Conservation (phyloP, 2,888 invertebrate genomes). For the Neelides folsomi region DNA sequence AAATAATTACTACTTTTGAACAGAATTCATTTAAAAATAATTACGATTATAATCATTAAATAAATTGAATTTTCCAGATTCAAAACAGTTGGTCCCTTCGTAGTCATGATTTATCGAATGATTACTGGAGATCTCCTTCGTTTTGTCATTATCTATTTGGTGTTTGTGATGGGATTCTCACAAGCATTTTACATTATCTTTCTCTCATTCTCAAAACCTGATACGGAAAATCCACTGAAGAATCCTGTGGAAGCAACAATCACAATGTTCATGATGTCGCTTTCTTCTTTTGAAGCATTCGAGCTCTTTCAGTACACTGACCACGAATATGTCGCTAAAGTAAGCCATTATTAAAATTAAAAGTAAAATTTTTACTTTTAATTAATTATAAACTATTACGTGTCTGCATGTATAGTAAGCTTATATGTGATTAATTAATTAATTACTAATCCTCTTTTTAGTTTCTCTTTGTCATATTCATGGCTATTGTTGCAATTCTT, state of each 20-base stretch:
- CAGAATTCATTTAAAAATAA: too few relatives aligned
- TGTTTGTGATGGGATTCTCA: constrained; percentile 94
- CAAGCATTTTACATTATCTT: constrained; percentile 92
- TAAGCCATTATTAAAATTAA: too few relatives aligned
- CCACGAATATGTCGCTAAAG: constrained; percentile 79
- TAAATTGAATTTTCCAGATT: constrained; percentile 58
- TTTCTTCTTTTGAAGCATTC: constrained; percentile 91
- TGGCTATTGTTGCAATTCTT: constrained; percentile 89
- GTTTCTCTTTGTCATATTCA: constrained; percentile 85
- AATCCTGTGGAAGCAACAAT: constrained; percentile 88
- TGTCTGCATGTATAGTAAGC: neutral
- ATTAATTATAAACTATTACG: too few relatives aligned
- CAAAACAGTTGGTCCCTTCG: constrained; percentile 96
- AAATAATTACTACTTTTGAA: too few relatives aligned
- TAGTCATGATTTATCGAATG: constrained; percentile 99
- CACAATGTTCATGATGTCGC: constrained; percentile 97
- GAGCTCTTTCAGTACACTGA: constrained; percentile 76
- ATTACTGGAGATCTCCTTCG: constrained; percentile 88
- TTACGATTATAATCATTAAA: too few relatives aligned
- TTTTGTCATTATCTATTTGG: constrained; percentile 90
- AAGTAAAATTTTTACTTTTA: neutral
- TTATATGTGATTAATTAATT: too few relatives aligned
- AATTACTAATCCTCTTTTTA: constrained; percentile 37
- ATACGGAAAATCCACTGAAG: constrained; percentile 61
- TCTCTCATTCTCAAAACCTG: constrained; percentile 68